A percentile compares a stretch with the other conserved stretches of the same genome.
phyloP scores from a whole-genome alignment of 2,797 vertebrate species.

The Melanotaenia maccullochi region DNA sequence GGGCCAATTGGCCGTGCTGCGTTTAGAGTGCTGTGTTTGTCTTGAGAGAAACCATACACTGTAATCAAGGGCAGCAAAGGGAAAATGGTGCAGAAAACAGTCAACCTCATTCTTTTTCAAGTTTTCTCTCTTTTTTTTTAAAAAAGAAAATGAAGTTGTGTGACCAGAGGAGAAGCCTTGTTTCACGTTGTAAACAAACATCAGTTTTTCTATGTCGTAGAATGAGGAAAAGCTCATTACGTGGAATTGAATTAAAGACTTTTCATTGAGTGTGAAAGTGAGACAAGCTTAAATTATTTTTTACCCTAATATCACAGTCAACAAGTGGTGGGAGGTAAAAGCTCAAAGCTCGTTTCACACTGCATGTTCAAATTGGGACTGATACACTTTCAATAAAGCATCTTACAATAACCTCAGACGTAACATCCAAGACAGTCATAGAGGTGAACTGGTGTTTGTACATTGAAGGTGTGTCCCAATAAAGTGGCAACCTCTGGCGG shows the following conservation, averaged over 20 bases:
- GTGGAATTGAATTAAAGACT: neutral
- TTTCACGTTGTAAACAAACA: slow-evolving; percentile 32
- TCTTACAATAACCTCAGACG: no score
- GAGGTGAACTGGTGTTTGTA: no score
- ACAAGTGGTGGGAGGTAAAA: slow-evolving; percentile 10
- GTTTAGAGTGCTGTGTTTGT: slow-evolving; percentile 81
- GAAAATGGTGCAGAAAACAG: slow-evolving; percentile 41
- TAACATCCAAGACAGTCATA: neutral
- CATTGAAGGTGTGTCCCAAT: no score
- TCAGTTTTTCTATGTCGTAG: slow-evolving; percentile 5
- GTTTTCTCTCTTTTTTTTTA: slow-evolving; percentile 2
- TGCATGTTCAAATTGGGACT: neutral
- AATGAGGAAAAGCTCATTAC: neutral
- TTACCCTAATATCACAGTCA: neutral
- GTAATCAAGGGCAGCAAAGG: slow-evolving; percentile 73
- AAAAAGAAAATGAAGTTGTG: slow-evolving; percentile 24
- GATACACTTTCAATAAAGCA: neutral
- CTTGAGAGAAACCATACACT: slow-evolving; percentile 76
- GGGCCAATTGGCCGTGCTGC: slow-evolving; percentile 76
- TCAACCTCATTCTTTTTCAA: slow-evolving; percentile 51
- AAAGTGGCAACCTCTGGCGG: no score
- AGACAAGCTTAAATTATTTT: neutral
- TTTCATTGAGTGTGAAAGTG: neutral
- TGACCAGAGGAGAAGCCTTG: slow-evolving; percentile 14
- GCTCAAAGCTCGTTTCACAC: neutral